A percentile compares a stretch with the other conserved stretches of the same genome.
Conservation (phyloP, 2,888 invertebrate genomes). For the Eumerus sabulonum region DNA sequence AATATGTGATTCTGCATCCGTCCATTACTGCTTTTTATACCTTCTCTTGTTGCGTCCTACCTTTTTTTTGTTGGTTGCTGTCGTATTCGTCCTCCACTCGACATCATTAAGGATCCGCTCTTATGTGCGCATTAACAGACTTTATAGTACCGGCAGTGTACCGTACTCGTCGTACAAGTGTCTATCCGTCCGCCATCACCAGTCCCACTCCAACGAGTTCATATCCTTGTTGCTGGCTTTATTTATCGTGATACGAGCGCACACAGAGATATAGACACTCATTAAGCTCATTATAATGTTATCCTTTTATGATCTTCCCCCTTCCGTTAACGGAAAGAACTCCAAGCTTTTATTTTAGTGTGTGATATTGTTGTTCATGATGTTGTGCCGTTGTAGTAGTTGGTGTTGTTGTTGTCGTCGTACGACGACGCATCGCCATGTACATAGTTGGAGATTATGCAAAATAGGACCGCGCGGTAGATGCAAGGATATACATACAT, state of each 20-base stretch:
- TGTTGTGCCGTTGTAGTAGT: constrained; percentile 39
- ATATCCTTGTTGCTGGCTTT: constrained; percentile 59
- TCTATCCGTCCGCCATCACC: constrained; percentile 28
- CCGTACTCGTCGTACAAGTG: constrained; percentile 24
- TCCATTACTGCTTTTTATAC: not conserved
- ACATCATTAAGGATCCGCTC: constrained; percentile 19
- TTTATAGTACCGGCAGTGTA: constrained; percentile 1
- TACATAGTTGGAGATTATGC: constrained; percentile 62
- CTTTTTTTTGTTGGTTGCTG: too few relatives aligned
- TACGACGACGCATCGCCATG: not conserved
- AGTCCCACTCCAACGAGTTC: constrained; percentile 15
- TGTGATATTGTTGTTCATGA: not conserved
- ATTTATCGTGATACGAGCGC: constrained; percentile 48
- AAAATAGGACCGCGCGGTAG: constrained; percentile 22
- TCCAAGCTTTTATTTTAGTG: constrained; percentile 62
- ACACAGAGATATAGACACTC: constrained; percentile 65
- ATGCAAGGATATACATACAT: not conserved
- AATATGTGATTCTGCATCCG: constrained; percentile 26
- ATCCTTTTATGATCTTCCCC: constrained; percentile 59
- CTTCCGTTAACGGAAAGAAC: constrained; percentile 56
- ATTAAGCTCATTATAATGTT: constrained; percentile 65
- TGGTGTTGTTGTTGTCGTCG: constrained; percentile 51
- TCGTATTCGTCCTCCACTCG: too few relatives aligned
- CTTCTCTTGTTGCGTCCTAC: too few relatives aligned
- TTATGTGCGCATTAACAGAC: constrained; percentile 5